Evolutionary conservation across 2,888 invertebrate species (phyloP).

Genomic region (Nycteola revayana): DNA sequence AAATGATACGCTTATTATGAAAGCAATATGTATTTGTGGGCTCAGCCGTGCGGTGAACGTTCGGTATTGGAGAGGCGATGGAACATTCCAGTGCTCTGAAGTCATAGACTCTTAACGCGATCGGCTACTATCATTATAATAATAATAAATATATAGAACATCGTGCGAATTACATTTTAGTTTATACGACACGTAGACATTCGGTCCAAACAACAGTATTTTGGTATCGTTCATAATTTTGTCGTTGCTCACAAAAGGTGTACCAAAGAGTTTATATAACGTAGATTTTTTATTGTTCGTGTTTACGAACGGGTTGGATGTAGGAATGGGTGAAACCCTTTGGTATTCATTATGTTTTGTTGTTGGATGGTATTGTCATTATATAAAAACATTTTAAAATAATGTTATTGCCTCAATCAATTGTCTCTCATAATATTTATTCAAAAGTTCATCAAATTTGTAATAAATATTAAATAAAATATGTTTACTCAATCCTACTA

Average conservation of each 20-base stretch:
- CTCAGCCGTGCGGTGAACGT: constrained; percentile 54
- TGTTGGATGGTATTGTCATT: no score
- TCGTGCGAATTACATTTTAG: constrained; percentile 19
- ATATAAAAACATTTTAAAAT: no score
- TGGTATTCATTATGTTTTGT: no score
- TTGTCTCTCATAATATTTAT: no score
- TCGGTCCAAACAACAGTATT: constrained; percentile 57
- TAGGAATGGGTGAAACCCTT: no score
- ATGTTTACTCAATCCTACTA: no score
- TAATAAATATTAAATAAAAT: no score
- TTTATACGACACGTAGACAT: constrained; percentile 37
- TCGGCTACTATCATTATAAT: constrained; percentile 18
- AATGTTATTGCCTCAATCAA: no score
- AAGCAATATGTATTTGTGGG: constrained; percentile 65
- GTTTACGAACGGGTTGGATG: constrained; percentile 3
- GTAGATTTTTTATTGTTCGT: constrained; percentile 47
- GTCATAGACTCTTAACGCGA: constrained; percentile 11
- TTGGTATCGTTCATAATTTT: constrained; percentile 50
- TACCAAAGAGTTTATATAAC: constrained; percentile 71
- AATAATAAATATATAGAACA: constrained; percentile 13
- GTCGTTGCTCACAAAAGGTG: constrained; percentile 78
- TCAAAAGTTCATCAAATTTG: no score
- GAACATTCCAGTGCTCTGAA: constrained; percentile 69
- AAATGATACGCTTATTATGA: constrained; percentile 59
- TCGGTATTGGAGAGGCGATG: constrained; percentile 39